A percentile compares a stretch with the other conserved stretches of the same genome.
Conservation (phyloP, 1,140 invertebrate genomes). For the Uloborus diversus region DNA sequence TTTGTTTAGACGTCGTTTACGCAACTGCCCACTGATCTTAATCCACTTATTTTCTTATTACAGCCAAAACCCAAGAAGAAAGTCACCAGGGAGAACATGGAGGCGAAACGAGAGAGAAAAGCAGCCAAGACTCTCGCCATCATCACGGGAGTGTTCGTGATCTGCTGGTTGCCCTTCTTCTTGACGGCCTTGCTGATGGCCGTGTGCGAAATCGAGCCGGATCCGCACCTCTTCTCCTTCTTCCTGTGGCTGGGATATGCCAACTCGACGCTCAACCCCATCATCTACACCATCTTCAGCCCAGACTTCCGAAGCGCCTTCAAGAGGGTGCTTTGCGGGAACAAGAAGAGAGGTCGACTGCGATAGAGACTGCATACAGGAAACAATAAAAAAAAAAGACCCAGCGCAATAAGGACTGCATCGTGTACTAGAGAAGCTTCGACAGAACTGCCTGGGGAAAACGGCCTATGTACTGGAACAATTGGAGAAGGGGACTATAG, state of each 20-base stretch:
- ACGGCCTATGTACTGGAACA: too few relatives aligned
- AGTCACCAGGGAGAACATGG: slow-evolving; percentile 76
- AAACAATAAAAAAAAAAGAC: too few relatives aligned
- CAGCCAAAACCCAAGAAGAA: slow-evolving; percentile 50
- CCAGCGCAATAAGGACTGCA: too few relatives aligned
- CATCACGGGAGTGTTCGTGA: slow-evolving; percentile 88
- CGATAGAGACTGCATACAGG: too few relatives aligned
- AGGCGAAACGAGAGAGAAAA: slow-evolving; percentile 84
- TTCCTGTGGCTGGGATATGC: slow-evolving; percentile 91
- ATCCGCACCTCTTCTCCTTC: slow-evolving; percentile 79
- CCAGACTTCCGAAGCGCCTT: slow-evolving; percentile 60
- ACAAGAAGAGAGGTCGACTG: slow-evolving; percentile 5
- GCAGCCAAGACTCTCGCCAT: slow-evolving; percentile 64
- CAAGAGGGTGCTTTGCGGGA: slow-evolving; percentile 55
- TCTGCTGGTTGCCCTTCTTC: slow-evolving; percentile 95
- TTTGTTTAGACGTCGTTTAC: too few relatives aligned
- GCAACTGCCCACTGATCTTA: too few relatives aligned
- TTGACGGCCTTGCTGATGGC: slow-evolving; percentile 87
- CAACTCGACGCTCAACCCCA: slow-evolving; percentile 89
- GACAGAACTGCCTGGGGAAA: too few relatives aligned
- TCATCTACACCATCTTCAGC: slow-evolving; percentile 80
- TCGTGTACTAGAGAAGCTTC: too few relatives aligned
- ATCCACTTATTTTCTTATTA: slow-evolving; percentile 32
- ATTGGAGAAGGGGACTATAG: too few relatives aligned
- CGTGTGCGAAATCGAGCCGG: slow-evolving; percentile 76